Evolutionary conservation across 2,797 vertebrate genomes (phyloP).

Genomic region (Neoniphon sammara): DNA sequence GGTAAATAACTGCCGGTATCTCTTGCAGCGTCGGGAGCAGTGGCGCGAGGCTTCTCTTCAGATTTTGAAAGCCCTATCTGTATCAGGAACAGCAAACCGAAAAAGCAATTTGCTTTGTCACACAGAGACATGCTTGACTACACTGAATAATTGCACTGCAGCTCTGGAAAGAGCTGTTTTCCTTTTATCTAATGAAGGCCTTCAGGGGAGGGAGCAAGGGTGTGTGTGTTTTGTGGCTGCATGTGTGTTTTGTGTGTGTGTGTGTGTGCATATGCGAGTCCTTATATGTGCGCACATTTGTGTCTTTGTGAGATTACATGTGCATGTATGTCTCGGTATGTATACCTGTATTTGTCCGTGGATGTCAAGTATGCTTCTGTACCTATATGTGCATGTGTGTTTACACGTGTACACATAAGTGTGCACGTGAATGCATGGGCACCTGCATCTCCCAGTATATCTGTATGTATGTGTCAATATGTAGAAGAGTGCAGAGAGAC

Average conservation of each 20-base stretch:
- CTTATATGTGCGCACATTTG: constrained; percentile 9
- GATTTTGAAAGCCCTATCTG: constrained; percentile 82
- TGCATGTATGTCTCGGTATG: constrained; percentile 15
- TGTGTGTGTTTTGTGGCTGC: constrained; percentile 41
- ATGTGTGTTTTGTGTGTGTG: constrained; percentile 24
- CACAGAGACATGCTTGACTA: constrained; percentile 86
- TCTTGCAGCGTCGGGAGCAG: constrained; percentile 69
- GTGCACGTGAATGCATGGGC: constrained; percentile 21
- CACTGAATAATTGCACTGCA: constrained; percentile 86
- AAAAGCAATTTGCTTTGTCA: constrained; percentile 89
- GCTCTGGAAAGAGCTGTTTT: constrained; percentile 81
- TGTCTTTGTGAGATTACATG: not conserved
- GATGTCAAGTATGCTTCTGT: constrained; percentile 9
- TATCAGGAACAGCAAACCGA: constrained; percentile 83
- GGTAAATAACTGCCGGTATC: constrained; percentile 81
- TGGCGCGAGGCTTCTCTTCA: constrained; percentile 74
- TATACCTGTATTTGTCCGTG: constrained; percentile 21
- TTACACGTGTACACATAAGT: constrained; percentile 21
- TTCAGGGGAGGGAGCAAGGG: constrained; percentile 63
- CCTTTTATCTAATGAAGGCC: constrained; percentile 85
- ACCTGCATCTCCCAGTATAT: constrained; percentile 31
- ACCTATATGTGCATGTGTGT: not conserved
- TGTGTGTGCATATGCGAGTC: constrained; percentile 15
- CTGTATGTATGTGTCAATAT: constrained; percentile 29
- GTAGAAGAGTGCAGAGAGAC: constrained; percentile 19